Evolutionary conservation across 2,797 vertebrate species (phyloP).

Genomic region (Dipus sagitta): DNA sequence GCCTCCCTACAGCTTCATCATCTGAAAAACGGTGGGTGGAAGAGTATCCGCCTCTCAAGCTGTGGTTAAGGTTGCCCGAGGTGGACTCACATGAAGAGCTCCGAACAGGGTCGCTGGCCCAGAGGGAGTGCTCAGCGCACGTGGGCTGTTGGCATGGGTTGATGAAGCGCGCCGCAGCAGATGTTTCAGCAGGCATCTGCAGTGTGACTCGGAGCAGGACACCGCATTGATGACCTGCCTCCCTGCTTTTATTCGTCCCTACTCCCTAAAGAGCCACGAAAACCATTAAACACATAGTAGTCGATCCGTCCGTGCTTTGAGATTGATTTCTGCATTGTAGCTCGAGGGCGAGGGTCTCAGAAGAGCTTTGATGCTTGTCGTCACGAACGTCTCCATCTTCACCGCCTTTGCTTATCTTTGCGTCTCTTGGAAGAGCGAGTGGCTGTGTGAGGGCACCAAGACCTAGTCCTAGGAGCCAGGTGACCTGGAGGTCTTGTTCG

Average conservation of each 20-base stretch:
- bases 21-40: constrained; percentile 18
- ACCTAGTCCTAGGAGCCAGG: neutral
- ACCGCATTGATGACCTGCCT: no score
- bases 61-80: neutral
- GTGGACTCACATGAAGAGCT: neutral
- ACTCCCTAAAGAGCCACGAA: neutral
- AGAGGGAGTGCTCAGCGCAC: neutral
- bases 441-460: neutral
- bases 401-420: neutral
- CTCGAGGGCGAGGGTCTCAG: no score
- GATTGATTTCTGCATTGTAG: neutral
- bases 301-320: neutral
- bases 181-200: neutral
- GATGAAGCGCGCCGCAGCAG: neutral
- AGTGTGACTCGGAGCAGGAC: neutral
- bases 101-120: neutral
- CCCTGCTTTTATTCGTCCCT: neutral
- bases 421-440: neutral
- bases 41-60: neutral
- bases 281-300: neutral
- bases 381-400: neutral
- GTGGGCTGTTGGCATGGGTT: neutral
- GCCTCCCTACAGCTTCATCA: neutral
- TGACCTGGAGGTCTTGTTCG: neutral
- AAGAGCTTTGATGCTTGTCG: neutral